Evolutionary conservation across 2,113 vertebrate genomes (phyloP).

Genomic region (Leiothrix lutea): DNA sequence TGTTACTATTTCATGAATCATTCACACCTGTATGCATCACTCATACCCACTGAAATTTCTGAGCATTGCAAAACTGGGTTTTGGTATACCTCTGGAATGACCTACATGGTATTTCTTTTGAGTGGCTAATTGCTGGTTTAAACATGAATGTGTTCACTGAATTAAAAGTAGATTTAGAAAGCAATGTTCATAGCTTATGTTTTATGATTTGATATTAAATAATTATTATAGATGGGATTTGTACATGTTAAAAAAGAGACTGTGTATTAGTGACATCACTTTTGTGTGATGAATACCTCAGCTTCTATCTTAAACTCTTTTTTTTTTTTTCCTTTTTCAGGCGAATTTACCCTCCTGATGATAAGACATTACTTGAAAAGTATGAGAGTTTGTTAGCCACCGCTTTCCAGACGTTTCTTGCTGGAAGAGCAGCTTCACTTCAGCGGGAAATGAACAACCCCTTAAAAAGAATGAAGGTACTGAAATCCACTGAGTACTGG

Average conservation of each 20-base stretch:
- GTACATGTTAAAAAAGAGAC: background rate
- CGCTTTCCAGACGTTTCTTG: slow-evolving; percentile 98
- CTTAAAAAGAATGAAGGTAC: slow-evolving; percentile 98
- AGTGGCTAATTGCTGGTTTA: background rate
- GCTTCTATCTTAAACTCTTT: background rate
- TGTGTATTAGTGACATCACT: background rate
- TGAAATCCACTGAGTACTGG: background rate
- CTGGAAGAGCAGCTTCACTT: slow-evolving; percentile 95
- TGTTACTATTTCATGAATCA: background rate
- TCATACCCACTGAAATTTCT: background rate
- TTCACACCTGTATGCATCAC: background rate
- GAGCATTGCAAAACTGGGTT: background rate
- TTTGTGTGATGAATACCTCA: background rate
- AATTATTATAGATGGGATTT: background rate
- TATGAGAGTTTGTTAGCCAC: slow-evolving; percentile 93
- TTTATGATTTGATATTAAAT: background rate
- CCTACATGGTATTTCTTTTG: background rate
- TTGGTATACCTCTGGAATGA: background rate
- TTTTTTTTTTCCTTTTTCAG: slow-evolving; percentile 66
- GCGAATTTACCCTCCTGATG: slow-evolving; percentile 98
- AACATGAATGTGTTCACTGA: background rate
- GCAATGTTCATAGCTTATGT: background rate
- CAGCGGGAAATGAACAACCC: slow-evolving; percentile 98
- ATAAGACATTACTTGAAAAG: slow-evolving; percentile 95
- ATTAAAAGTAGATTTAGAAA: background rate